Conservation (phyloP, 2,888 invertebrate species). For the Phengaris alcon region DNA sequence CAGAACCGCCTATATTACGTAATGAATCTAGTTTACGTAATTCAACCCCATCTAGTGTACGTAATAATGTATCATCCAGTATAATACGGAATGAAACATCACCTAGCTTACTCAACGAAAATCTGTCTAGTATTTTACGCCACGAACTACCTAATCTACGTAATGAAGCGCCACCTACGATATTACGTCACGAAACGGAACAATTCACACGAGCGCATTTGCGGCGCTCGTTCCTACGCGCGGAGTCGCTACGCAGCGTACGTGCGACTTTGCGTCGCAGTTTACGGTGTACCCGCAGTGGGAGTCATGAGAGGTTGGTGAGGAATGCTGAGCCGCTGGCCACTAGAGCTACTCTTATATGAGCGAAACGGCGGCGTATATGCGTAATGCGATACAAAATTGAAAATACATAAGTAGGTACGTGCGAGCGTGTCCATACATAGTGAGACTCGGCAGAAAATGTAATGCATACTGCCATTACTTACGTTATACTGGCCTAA, state of each 20-base stretch:
- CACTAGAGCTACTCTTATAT: conserved; percentile 7
- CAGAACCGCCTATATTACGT: conserved; percentile 31
- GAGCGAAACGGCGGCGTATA: too few species aligned
- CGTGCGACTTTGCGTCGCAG: conserved; percentile 21
- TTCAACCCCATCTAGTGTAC: not conserved
- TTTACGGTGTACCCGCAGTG: conserved; percentile 4
- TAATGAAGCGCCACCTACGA: not conserved
- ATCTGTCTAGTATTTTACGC: too few species aligned
- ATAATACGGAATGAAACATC: not conserved
- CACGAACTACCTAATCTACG: not conserved
- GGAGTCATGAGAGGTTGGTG: conserved; percentile 18
- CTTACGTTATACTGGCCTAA: too few species aligned
- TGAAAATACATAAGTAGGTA: too few species aligned
- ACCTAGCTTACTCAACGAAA: not conserved
- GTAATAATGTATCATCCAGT: not conserved
- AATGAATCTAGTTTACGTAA: conserved; percentile 4
- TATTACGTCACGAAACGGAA: not conserved
- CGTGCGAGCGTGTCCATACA: too few species aligned
- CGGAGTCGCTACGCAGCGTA: conserved; percentile 13
- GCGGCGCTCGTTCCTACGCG: conserved; percentile 8
- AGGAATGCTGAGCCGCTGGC: conserved; percentile 8
- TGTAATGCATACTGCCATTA: too few species aligned
- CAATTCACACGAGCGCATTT: conserved; percentile 11
- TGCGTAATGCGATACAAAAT: too few species aligned
- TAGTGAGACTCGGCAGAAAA: too few species aligned